Base-by-base conservation (phyloP, 2,113 vertebrate genomes). In the Siniperca chuatsi region DNA sequence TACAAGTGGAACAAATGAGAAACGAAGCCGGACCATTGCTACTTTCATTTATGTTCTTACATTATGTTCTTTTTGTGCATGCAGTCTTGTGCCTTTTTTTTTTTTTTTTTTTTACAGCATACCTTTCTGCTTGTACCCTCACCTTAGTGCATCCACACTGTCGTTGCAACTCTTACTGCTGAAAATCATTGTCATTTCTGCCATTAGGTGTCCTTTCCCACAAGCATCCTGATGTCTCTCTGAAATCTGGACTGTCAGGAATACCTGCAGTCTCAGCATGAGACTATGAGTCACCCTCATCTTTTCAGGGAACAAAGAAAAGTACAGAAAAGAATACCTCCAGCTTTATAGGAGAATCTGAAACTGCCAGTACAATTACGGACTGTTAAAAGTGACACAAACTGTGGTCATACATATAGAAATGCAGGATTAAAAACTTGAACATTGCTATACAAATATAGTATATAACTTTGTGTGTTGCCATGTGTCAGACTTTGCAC, bases 101-200 rank as follows among this genome's bases (percentile, higher is more conserved):
- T 62, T 77, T 37, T 37, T 37, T 37, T 37, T 37, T 37, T 62
- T 77, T 64, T 57, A 73, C 3, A 12, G 15, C 4, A 29, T 42
- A 33, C 5, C 1, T 75, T 66, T 62, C n/a, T 8, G 25, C 52
- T 61, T n/a, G 15, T 67, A 20, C 40, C 18, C 25, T 57, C 40
- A 21, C 16, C n/a, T 54, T 54, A 29, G 64, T 52, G 76, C 62
- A 46, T 16, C 29, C 62, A 55, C 46, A 37, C 52, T 52, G 57
- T 64, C 44, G 9, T 42, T 33, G 42, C 64, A 61, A 66, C 54
- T 57, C 50, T 66, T 50, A 20, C 40, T 1, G 2, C 25, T 61
- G 62, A 78, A 86, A 88, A 88, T 87, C n/a, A 75, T 58, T 54
- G 48, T 72, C 81, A 90, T 92, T 72, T 89, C 37, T 62, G 67